These are phyloP conservation scores for Salvator merianae DNA, from an alignment of 2,113 vertebrate species.

Conservation along the genomic window DNA sequence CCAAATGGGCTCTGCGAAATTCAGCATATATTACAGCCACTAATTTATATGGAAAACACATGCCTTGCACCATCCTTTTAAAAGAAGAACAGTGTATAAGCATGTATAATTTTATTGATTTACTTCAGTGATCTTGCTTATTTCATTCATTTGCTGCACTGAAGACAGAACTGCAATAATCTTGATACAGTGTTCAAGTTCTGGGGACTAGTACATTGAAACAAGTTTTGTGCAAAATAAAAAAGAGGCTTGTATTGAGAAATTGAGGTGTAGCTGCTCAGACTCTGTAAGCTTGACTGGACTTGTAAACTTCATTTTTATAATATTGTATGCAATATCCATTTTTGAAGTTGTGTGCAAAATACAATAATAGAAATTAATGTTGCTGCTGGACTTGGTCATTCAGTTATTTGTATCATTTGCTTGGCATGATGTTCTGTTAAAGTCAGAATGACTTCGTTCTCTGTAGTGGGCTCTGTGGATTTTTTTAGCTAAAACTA, in stretches of 20 bases:
- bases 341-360: not conserved
- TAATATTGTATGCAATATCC: not conserved
- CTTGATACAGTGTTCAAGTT: not conserved
- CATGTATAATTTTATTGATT: not conserved
- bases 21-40: slow-evolving; percentile 61
- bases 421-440: not conserved
- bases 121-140: slow-evolving; percentile 31
- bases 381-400: not conserved
- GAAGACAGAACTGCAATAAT: not conserved
- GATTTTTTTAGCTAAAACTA: not conserved
- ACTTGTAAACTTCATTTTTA: not conserved
- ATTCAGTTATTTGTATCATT: not conserved
- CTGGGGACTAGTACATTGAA: not conserved
- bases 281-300: not conserved
- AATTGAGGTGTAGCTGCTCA: not conserved
- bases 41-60: slow-evolving; percentile 60
- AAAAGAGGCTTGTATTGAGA: not conserved
- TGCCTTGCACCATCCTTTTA: slow-evolving; percentile 36
- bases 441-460: not conserved
- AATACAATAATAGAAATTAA: not conserved
- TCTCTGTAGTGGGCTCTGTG: not conserved
- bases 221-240: not conserved
- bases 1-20: slow-evolving; percentile 71
- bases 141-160: slow-evolving; percentile 42
- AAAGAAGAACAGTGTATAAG: slow-evolving; percentile 45